Percentiles rank a stretch among this genome's conserved stretches.
Evolutionary conservation across 37 sponge, comb jelly and placozoan genomes (phyloP).

Genomic region (Ephydatia muelleri): DNA sequence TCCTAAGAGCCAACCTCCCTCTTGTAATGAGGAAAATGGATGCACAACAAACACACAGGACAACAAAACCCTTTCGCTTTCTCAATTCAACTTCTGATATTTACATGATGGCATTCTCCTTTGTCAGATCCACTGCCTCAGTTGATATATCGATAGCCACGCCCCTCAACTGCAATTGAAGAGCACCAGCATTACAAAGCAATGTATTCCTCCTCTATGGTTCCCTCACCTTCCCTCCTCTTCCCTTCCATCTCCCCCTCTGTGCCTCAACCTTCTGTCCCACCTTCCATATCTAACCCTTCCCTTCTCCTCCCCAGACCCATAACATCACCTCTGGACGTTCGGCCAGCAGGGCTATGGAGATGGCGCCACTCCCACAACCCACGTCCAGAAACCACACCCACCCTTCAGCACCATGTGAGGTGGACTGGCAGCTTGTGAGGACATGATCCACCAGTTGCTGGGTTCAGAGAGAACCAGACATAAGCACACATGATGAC

Average conservation of each 20-base stretch:
- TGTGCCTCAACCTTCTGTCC: neutral
- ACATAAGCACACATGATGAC: too few relatives aligned
- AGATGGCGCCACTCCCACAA: conserved; percentile 74
- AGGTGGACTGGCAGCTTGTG: neutral
- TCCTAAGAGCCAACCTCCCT: too few relatives aligned
- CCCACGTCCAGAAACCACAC: conserved; percentile 53
- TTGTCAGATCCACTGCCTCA: conserved; percentile 60
- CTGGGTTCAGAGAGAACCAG: neutral
- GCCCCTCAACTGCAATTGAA: neutral
- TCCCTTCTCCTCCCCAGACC: too few relatives aligned
- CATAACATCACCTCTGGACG: conserved; percentile 20
- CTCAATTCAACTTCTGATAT: too few relatives aligned
- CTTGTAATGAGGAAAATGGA: too few relatives aligned
- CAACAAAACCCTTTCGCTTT: too few relatives aligned
- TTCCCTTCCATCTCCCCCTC: neutral
- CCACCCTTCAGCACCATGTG: neutral
- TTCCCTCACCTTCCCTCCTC: neutral
- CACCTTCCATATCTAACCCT: too few relatives aligned
- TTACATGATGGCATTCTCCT: conserved; percentile 36
- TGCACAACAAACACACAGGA: too few relatives aligned
- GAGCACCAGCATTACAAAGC: too few relatives aligned
- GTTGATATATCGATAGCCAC: conserved; percentile 39
- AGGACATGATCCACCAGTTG: conserved; percentile 41
- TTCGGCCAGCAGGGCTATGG: conserved; percentile 40
- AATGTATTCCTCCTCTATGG: neutral